Percentiles rank a stretch among this genome's conserved stretches.
Evolutionary conservation across 2,797 vertebrate genomes (phyloP).

Genomic region (Chloroceryle inda): DNA sequence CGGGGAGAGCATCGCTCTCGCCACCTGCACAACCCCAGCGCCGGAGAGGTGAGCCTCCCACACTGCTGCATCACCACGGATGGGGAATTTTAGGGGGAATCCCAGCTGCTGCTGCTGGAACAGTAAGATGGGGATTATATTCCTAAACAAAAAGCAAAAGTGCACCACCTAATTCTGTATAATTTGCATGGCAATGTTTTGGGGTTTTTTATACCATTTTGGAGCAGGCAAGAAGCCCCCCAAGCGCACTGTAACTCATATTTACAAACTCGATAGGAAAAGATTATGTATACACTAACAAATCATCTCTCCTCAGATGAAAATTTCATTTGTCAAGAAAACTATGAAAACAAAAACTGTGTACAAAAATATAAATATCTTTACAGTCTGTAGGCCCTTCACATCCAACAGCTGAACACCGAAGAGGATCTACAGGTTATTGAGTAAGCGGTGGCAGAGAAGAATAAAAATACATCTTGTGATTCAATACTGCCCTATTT

Average conservation of each 20-base stretch:
- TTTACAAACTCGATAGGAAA: slow-evolving; percentile 83
- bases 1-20: not conserved
- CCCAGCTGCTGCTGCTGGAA: slow-evolving; percentile 36
- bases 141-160: slow-evolving; percentile 73
- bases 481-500: slow-evolving; percentile 83
- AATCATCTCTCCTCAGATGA: slow-evolving; percentile 80
- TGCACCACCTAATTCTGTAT: slow-evolving; percentile 30
- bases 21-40: slow-evolving; percentile 43
- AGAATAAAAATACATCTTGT: slow-evolving; percentile 84
- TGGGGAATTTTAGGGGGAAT: not conserved
- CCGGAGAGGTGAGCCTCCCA: slow-evolving; percentile 34
- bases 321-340: slow-evolving; percentile 82
- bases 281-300: slow-evolving; percentile 80
- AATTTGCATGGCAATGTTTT: slow-evolving; percentile 36
- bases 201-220: slow-evolving; percentile 18
- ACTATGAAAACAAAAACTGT: slow-evolving; percentile 81
- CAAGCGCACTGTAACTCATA: slow-evolving; percentile 74
- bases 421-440: slow-evolving; percentile 76
- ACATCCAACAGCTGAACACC: slow-evolving; percentile 59
- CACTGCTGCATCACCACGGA: slow-evolving; percentile 48
- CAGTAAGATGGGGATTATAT: slow-evolving; percentile 45
- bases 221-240: slow-evolving; percentile 78
- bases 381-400: slow-evolving; percentile 80
- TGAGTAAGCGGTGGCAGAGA: slow-evolving; percentile 80
- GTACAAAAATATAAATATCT: slow-evolving; percentile 88